Conservation (phyloP, 1,140 invertebrate species). For the Drosophila lacertosa region DNA sequence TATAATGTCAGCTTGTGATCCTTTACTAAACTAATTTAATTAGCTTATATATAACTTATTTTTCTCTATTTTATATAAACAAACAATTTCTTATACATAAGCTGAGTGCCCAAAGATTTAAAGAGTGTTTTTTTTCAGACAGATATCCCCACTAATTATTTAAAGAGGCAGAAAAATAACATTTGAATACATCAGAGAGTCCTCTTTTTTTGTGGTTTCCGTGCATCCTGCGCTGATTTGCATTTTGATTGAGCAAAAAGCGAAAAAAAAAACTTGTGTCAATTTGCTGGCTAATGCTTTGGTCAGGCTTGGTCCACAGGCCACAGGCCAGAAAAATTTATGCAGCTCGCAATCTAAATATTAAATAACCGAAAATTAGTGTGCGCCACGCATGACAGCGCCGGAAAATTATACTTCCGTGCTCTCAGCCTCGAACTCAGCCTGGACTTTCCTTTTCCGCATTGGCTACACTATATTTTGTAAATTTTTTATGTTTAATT, state of each 20-base stretch:
- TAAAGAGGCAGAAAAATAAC: constrained; percentile 6
- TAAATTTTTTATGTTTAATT: constrained; percentile 51
- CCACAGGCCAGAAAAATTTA: constrained; percentile 52
- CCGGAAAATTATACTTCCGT: constrained; percentile 74
- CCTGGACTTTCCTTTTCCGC: constrained; percentile 75
- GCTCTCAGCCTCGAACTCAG: constrained; percentile 50
- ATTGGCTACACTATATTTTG: constrained; percentile 77
- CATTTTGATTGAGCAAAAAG: constrained; percentile 51
- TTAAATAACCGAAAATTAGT: constrained; percentile 76
- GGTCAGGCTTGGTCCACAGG: constrained; percentile 1
- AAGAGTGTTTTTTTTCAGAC: background rate
- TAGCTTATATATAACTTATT: too few relatives aligned
- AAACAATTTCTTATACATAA: too few relatives aligned
- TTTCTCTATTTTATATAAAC: too few relatives aligned
- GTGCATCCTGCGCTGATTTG: constrained; percentile 34
- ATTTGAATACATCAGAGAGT: constrained; percentile 37
- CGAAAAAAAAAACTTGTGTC: constrained; percentile 39
- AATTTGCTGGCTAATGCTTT: constrained; percentile 36
- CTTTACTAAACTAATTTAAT: too few relatives aligned
- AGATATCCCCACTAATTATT: too few relatives aligned
- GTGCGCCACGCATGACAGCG: constrained; percentile 73
- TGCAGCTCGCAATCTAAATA: constrained; percentile 70
- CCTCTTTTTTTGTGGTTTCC: constrained; percentile 25
- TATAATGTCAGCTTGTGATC: too few relatives aligned
- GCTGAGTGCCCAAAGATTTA: background rate